Percentiles rank a stretch among this genome's conserved stretches.
Evolutionary conservation across 2,888 invertebrate species (phyloP).

Genomic region (Dasysyrphus tricinctus): DNA sequence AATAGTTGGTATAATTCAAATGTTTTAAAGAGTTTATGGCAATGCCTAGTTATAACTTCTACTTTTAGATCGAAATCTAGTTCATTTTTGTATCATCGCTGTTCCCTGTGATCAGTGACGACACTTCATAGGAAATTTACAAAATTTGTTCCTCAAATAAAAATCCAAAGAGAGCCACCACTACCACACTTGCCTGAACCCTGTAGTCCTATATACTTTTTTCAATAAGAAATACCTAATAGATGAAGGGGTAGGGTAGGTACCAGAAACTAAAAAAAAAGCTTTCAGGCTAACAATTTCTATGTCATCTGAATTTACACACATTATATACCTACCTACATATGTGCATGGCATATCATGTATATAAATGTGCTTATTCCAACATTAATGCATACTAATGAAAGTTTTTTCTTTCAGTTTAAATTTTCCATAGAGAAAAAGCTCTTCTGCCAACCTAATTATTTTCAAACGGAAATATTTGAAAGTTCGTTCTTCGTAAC

Average conservation of each 20-base stretch:
- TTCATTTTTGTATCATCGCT: neutral
- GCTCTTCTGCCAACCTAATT: conserved; percentile 12
- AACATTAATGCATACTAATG: neutral
- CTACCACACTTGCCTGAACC: neutral
- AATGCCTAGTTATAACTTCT: too few species aligned
- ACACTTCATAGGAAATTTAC: conserved; percentile 3
- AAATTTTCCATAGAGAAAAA: conserved; percentile 15
- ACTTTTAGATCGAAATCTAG: too few species aligned
- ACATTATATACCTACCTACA: neutral
- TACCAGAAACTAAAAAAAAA: neutral
- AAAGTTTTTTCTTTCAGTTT: neutral
- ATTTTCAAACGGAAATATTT: conserved; percentile 21
- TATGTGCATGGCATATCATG: neutral
- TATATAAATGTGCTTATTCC: neutral
- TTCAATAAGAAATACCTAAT: neutral
- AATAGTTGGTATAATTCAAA: too few species aligned
- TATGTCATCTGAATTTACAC: conserved; percentile 16
- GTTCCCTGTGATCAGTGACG: neutral
- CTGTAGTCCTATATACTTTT: neutral
- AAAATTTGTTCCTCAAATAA: neutral
- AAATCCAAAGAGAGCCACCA: neutral
- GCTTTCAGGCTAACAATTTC: conserved; percentile 29
- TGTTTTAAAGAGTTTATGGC: too few species aligned
- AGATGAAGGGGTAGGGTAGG: neutral
- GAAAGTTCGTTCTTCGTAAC: neutral